phyloP scores from a whole-genome alignment of 1,140 invertebrate species.

The Scaptomyza hsui region DNA sequence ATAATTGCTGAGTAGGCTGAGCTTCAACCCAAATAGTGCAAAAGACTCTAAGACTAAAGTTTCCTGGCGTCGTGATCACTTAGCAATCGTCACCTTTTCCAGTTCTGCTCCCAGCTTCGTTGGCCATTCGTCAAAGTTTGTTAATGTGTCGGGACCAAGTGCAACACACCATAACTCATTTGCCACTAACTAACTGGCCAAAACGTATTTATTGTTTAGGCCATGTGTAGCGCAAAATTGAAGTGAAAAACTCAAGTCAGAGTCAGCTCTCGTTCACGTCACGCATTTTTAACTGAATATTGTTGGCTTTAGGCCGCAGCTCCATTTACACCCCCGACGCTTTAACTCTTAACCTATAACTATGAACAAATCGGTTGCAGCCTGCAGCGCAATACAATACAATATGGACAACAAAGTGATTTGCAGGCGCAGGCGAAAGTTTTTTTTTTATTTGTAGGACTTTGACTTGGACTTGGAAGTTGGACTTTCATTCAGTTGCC shows the following conservation, averaged over 20 bases:
- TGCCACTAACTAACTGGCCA: conserved; percentile 68
- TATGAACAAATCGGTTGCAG: conserved; percentile 49
- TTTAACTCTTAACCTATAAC: conserved; percentile 41
- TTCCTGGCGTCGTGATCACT: conserved; percentile 23
- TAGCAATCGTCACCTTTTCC: conserved; percentile 28
- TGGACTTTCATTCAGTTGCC: conserved; percentile 40
- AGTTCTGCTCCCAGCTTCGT: conserved; percentile 20
- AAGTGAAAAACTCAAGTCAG: conserved; percentile 57
- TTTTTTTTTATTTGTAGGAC: conserved; percentile 40
- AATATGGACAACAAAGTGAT: conserved; percentile 56
- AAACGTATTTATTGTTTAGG: conserved; percentile 72
- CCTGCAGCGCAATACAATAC: conserved; percentile 72
- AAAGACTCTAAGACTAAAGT: conserved; percentile 16
- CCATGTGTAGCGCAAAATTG: conserved; percentile 71
- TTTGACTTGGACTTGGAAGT: conserved; percentile 20
- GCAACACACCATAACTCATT: conserved; percentile 78
- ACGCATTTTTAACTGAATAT: conserved; percentile 33
- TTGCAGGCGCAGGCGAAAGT: conserved; percentile 67
- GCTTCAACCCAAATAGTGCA: conserved; percentile 60
- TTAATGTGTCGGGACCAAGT: conserved; percentile 77
- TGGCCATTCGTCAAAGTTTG: conserved; percentile 68
- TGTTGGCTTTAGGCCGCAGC: conserved; percentile 10
- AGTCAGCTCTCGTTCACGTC: conserved; percentile 37
- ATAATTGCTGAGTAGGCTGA: conserved; percentile 54
- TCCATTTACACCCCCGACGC: conserved; percentile 11